Base-by-base conservation (phyloP, 2,888 invertebrate genomes). In the Calameuta idolon region DNA sequence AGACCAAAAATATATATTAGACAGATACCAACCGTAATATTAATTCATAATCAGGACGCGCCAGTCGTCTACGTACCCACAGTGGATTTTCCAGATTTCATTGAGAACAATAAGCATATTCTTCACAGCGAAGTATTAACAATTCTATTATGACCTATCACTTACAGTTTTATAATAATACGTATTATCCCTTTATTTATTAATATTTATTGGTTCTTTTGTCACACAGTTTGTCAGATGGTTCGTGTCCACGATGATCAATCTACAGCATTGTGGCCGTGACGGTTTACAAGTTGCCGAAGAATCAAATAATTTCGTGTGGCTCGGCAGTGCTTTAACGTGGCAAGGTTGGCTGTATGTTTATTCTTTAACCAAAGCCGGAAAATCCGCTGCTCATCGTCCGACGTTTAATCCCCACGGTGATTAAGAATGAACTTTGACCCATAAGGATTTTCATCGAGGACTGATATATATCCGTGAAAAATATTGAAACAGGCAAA, bases 341-440 rank as follows among this genome's bases (percentile, higher is more conserved):
- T 93, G 93, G 93, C 89, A 89, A 75, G 92, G 92, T 1, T 93
- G 92, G 92, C 89, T 92, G 85, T 91, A 93, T 77, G 87, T 93
- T 74, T 93, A 93, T 80, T 91, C 92, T 1, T 85, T 89, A 80
- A 91, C 91, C 79, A 92, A 91, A 81, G 90, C 91, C 73, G 92
- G 92, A 34, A 92, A 91, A 80, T 91, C 88, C 5, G 75, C 37
- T 4, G 77, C 81, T 12, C 92, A 92, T 83, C 85, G 82, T 69
- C 92, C 93, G 0, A 81, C 86, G 69, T 84, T 90, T 37, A 93
- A 92, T 85, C 83, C 85, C 31, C 83, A 88, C 75, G 92, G 92
- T 91, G 79, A 31, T 31, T 31, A 71, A 15, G 9, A 23, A 9
- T 23, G 1, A 0, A 55, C 55, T 55, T 23, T 23, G 9, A 0